A percentile compares a stretch with the other conserved stretches of the same genome.
phyloP scores from a whole-genome alignment of 2,113 vertebrate genomes.

The Polypterus bichir region DNA sequence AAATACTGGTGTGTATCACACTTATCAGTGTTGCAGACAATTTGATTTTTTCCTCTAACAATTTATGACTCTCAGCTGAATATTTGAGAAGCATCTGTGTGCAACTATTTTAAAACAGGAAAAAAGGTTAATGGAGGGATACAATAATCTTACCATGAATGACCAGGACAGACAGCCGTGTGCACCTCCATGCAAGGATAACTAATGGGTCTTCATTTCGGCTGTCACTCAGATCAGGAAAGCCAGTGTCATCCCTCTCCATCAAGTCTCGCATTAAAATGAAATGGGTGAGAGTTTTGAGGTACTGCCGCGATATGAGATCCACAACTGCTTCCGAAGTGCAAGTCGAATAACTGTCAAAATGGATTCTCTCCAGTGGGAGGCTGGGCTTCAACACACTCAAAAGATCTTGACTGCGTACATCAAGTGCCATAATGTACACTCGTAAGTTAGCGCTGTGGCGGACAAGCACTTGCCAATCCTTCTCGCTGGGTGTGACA shows the following conservation, averaged over 20 bases:
- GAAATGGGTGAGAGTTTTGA: conserved; percentile 92
- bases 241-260: conserved; percentile 63
- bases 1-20: no score
- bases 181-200: conserved; percentile 89
- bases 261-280: conserved; percentile 80
- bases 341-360: conserved; percentile 83
- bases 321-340: conserved; percentile 83
- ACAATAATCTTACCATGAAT: conserved; percentile 55
- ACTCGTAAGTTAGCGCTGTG: conserved; percentile 83
- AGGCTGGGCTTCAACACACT: conserved; percentile 90
- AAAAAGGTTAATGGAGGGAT: not conserved
- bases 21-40: no score
- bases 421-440: conserved; percentile 90
- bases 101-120: not conserved
- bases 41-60: no score
- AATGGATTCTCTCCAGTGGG: conserved; percentile 89
- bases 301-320: conserved; percentile 93
- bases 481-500: conserved; percentile 77
- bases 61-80: no score
- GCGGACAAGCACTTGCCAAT: conserved; percentile 84
- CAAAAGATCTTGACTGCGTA: conserved; percentile 82
- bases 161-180: conserved; percentile 77
- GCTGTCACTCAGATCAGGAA: conserved; percentile 89
- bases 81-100: no score
- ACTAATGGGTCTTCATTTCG: conserved; percentile 92